Conservation (phyloP, 2,888 invertebrate species). For the Notodonta dromedarius region DNA sequence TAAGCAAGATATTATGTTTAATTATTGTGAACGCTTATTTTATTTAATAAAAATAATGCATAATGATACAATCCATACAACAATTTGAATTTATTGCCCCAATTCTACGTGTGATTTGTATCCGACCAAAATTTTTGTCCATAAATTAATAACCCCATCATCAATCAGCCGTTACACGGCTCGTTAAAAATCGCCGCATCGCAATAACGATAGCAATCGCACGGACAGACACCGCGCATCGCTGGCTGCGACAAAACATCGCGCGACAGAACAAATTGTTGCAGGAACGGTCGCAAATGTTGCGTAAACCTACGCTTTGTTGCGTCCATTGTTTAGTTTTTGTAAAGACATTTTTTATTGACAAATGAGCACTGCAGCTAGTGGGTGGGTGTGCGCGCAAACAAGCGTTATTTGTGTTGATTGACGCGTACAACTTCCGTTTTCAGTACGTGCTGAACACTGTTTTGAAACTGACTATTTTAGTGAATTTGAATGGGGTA, state of each 20-base stretch:
- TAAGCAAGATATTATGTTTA: too few species aligned
- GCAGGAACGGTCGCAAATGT: neutral
- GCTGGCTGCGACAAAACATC: constrained; percentile 2
- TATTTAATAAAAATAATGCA: neutral
- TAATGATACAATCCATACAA: neutral
- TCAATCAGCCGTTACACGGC: constrained; percentile 2
- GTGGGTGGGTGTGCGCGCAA: neutral
- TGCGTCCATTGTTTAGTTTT: constrained; percentile 1
- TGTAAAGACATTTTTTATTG: neutral
- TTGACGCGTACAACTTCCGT: neutral
- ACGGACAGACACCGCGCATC: constrained; percentile 1
- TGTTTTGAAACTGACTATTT: neutral
- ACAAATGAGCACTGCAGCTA: neutral
- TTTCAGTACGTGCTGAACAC: neutral
- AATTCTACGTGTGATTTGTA: constrained; percentile 1
- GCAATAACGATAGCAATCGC: constrained; percentile 5
- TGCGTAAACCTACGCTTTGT: neutral
- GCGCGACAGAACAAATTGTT: constrained; percentile 5
- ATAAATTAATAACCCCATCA: constrained; percentile 7
- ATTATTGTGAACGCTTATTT: too few species aligned
- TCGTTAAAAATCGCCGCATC: constrained; percentile 7
- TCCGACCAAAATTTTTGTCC: neutral
- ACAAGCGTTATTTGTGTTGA: constrained; percentile 1
- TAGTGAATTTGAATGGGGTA: neutral
- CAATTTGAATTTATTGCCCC: constrained; percentile 5